Conservation (phyloP, 2,888 invertebrate species). For the Pollenia angustigena region DNA sequence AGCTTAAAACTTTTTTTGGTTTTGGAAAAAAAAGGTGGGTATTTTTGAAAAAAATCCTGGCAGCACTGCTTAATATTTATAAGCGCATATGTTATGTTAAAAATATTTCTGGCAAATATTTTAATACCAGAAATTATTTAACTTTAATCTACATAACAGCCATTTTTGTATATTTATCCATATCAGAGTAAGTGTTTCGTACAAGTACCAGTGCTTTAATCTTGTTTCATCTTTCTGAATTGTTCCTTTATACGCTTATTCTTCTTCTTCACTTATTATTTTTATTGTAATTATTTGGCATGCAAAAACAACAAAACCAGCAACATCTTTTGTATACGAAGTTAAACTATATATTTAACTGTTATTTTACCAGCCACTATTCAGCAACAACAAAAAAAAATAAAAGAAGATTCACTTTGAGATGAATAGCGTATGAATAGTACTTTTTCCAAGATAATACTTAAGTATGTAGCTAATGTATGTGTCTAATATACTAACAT, state of each 20-base stretch:
- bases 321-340: neutral
- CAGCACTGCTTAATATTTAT: too few relatives aligned
- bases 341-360: constrained; percentile 64
- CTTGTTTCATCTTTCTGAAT: constrained; percentile 55
- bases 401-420: constrained; percentile 38
- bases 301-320: constrained; percentile 41
- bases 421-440: constrained; percentile 21
- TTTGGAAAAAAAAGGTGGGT: too few relatives aligned
- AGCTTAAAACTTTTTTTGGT: too few relatives aligned
- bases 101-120: constrained; percentile 23
- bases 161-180: constrained; percentile 23
- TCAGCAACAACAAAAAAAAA: neutral
- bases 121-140: constrained; percentile 47
- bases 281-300: constrained; percentile 60
- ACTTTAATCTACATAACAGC: constrained; percentile 7
- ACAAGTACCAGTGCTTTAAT: constrained; percentile 59
- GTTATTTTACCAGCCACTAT: constrained; percentile 48
- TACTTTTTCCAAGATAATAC: constrained; percentile 6
- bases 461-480: constrained; percentile 14
- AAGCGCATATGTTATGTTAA: neutral
- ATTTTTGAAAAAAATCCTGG: too few relatives aligned
- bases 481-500: neutral
- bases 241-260: neutral
- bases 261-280: constrained; percentile 30
- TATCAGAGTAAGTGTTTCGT: constrained; percentile 39